Conservation (phyloP, 1,140 invertebrate genomes). For the Camponotus vicinus region DNA sequence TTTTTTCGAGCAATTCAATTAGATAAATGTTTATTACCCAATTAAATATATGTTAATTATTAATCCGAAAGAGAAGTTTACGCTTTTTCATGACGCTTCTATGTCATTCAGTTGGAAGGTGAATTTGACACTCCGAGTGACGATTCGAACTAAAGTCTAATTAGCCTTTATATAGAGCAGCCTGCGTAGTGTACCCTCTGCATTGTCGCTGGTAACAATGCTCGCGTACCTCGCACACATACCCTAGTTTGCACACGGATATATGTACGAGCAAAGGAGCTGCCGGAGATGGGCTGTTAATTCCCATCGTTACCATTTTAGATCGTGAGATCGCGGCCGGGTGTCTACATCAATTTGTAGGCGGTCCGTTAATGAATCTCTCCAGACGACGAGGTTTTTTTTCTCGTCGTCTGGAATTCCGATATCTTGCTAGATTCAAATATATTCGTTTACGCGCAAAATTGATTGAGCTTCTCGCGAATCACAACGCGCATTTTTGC, state of each 20-base stretch:
- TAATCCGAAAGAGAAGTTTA: background rate
- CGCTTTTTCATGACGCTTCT: background rate
- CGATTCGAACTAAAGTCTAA: conserved; percentile 13
- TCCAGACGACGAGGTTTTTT: no score
- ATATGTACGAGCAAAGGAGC: background rate
- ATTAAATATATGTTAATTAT: background rate
- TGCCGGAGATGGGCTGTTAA: conserved; percentile 60
- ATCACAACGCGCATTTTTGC: no score
- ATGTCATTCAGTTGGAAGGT: background rate
- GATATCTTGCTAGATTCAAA: background rate
- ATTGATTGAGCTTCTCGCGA: no score
- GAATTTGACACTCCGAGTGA: background rate
- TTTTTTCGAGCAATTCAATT: background rate
- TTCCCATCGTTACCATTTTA: conserved; percentile 77
- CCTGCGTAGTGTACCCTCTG: background rate
- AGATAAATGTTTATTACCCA: background rate
- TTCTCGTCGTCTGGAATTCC: conserved; percentile 8
- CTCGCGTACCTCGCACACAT: background rate
- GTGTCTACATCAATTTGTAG: conserved; percentile 62
- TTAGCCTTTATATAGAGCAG: conserved; percentile 27
- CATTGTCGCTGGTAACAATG: conserved; percentile 39
- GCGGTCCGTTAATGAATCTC: conserved; percentile 56
- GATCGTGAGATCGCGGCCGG: conserved; percentile 77
- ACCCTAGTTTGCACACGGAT: conserved; percentile 3
- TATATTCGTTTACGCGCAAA: background rate